phyloP scores from a whole-genome alignment of 2,888 invertebrate species.

The Apotomis turbidana region DNA sequence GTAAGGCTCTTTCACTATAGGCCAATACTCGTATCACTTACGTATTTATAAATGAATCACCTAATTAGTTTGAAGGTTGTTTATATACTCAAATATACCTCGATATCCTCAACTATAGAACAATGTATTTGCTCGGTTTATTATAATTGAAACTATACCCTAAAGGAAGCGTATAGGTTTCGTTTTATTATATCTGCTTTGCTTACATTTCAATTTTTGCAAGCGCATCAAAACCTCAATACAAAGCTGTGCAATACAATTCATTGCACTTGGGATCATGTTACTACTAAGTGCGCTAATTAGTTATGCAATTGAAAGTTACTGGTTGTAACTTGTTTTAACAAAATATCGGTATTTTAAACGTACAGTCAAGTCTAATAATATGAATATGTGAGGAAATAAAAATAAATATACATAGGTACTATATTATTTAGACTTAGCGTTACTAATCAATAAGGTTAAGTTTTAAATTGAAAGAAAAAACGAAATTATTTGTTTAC shows the following conservation, averaged over 20 bases:
- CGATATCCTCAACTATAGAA: conserved; percentile 1
- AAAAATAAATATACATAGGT: no score
- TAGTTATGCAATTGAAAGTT: conserved; percentile 6
- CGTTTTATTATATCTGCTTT: neutral
- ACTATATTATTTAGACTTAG: neutral
- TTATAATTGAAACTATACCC: conserved; percentile 4
- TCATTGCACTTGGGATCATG: neutral
- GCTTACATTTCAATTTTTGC: neutral
- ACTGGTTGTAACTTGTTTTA: conserved; percentile 3
- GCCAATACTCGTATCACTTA: neutral
- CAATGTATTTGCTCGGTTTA: conserved; percentile 1
- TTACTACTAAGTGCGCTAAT: conserved; percentile 5
- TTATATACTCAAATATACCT: conserved; percentile 1
- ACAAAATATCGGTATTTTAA: neutral
- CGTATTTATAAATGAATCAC: conserved; percentile 1
- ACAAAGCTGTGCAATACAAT: conserved; percentile 1
- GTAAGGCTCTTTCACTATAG: neutral
- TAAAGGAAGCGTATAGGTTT: neutral
- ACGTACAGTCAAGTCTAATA: conserved; percentile 15
- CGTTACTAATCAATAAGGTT: neutral
- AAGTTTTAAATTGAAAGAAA: neutral
- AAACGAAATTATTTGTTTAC: neutral
- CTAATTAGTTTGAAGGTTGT: neutral
- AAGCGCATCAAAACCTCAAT: conserved; percentile 1
- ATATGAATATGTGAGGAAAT: neutral